These are phyloP conservation scores for Oncorhynchus mykiss DNA, from an alignment of 2,113 vertebrate species.

Conservation along the genomic window DNA sequence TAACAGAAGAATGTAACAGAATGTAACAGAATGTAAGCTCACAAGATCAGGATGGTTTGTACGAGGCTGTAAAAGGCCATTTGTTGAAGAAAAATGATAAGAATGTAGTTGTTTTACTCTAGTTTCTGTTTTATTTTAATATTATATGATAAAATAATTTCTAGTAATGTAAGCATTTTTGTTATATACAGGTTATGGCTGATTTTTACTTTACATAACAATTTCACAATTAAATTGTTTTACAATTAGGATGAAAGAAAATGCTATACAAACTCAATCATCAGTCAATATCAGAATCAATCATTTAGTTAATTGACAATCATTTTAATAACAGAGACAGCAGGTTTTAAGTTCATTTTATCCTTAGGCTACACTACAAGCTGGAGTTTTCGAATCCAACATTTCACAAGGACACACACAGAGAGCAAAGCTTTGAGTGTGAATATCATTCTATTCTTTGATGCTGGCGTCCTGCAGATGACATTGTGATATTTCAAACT, in stretches of 20 bases:
- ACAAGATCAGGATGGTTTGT: too few relatives aligned
- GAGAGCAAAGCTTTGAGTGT: not conserved
- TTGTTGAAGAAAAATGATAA: not conserved
- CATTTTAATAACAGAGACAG: not conserved
- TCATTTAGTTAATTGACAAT: not conserved
- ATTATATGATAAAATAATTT: conserved; percentile 31
- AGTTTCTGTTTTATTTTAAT: not conserved
- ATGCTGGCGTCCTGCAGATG: conserved; percentile 7
- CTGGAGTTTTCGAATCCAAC: not conserved
- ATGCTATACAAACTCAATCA: too few relatives aligned
- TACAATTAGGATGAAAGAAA: not conserved
- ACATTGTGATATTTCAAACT: conserved; percentile 26
- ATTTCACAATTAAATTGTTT: not conserved
- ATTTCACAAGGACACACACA: not conserved
- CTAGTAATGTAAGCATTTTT: not conserved
- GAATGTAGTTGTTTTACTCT: not conserved
- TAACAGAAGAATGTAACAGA: too few relatives aligned
- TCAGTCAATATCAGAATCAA: not conserved
- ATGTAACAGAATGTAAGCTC: too few relatives aligned
- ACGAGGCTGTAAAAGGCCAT: not conserved
- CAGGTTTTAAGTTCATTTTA: too few relatives aligned
- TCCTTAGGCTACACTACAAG: not conserved
- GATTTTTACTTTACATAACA: not conserved
- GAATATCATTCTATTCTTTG: not conserved
- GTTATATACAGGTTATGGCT: not conserved